Evolutionary conservation across 1,140 invertebrate genomes (phyloP).

Genomic region (Drosophila sproati): DNA sequence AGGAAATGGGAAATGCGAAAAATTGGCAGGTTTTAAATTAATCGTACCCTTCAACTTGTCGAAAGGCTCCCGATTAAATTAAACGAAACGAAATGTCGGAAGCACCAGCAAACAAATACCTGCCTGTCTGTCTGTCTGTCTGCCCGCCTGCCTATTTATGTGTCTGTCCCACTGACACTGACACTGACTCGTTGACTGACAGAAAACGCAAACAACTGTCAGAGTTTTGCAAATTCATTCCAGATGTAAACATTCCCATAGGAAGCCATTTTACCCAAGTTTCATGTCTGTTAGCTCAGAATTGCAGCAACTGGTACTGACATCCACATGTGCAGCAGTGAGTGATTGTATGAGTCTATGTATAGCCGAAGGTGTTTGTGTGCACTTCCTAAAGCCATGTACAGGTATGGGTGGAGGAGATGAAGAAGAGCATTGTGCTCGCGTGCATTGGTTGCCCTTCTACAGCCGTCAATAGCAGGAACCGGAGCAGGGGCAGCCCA

Average conservation of each 20-base stretch:
- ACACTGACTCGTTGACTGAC: slow-evolving; percentile 70
- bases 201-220: slow-evolving; percentile 71
- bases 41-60: slow-evolving; percentile 59
- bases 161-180: slow-evolving; percentile 54
- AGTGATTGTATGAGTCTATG: not conserved
- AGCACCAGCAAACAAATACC: slow-evolving; percentile 38
- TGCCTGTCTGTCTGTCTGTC: slow-evolving; percentile 21
- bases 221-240: slow-evolving; percentile 72
- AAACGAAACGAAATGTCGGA: slow-evolving; percentile 44
- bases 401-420: not conserved
- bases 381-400: not conserved
- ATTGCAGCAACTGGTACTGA: slow-evolving; percentile 64
- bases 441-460: slow-evolving; percentile 49
- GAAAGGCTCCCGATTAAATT: slow-evolving; percentile 54
- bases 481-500: slow-evolving; percentile 17
- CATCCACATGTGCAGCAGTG: slow-evolving; percentile 10
- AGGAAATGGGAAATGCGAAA: slow-evolving; percentile 33
- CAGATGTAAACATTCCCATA: slow-evolving; percentile 76
- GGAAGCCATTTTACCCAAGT: slow-evolving; percentile 72
- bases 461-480: slow-evolving; percentile 45
- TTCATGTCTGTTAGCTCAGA: slow-evolving; percentile 71
- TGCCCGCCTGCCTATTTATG: slow-evolving; percentile 13
- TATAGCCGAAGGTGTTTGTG: not conserved
- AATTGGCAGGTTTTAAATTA: slow-evolving; percentile 70
- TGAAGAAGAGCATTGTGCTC: not conserved